A percentile compares a stretch with the other conserved stretches of the same genome.
These are phyloP conservation scores for Phenacoccus solenopsis DNA, from an alignment of 1,140 invertebrate species.

Conservation along the genomic window DNA sequence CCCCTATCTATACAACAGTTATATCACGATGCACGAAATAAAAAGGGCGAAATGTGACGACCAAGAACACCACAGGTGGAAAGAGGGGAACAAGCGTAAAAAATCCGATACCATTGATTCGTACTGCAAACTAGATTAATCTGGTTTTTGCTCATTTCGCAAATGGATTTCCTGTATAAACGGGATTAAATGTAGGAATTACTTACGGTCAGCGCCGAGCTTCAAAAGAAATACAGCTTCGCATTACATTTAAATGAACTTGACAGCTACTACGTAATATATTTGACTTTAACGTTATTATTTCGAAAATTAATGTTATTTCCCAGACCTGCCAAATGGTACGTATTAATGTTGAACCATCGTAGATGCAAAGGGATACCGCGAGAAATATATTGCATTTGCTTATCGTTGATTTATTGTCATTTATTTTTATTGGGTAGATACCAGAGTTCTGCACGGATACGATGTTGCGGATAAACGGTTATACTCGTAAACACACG, in stretches of 20 bases:
- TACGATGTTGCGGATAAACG: no score
- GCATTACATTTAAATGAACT: constrained; percentile 11
- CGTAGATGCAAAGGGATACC: background rate
- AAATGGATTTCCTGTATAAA: background rate
- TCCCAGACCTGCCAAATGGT: constrained; percentile 11
- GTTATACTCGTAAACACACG: no score
- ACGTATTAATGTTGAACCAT: constrained; percentile 1
- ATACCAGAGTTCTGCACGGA: no score
- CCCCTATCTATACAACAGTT: no score
- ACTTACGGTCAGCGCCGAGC: constrained; percentile 8
- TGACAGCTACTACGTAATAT: background rate
- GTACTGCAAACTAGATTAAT: constrained; percentile 2
- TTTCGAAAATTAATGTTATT: constrained; percentile 13
- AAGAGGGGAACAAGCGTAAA: no score
- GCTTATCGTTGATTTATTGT: constrained; percentile 16
- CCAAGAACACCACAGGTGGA: no score
- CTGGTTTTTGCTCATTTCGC: constrained; percentile 12
- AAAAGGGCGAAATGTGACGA: no score
- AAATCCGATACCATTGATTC: background rate
- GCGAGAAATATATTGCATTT: background rate
- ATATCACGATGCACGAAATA: no score
- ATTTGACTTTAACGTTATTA: constrained; percentile 14
- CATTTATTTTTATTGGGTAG: constrained; percentile 14
- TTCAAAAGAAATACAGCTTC: constrained; percentile 13
- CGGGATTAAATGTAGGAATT: constrained; percentile 12